phyloP scores from a whole-genome alignment of 2,797 vertebrate genomes.

The Cichlasoma orientale region DNA sequence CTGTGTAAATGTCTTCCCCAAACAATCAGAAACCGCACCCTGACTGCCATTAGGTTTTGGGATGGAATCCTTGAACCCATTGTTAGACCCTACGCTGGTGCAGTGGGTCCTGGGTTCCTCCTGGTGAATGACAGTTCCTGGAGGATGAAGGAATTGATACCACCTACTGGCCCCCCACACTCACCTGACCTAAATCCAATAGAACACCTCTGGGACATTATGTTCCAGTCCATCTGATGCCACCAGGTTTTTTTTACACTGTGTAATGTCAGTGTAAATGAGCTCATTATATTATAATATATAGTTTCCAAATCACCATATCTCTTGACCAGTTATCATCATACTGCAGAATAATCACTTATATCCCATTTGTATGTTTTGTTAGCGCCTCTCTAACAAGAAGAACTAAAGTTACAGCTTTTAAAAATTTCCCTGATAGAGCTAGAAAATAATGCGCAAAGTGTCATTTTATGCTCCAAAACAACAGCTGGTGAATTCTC shows the following conservation, averaged over 20 bases:
- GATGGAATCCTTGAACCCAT: not conserved
- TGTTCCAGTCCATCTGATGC: not conserved
- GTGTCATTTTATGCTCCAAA: constrained; percentile 6
- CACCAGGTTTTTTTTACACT: not conserved
- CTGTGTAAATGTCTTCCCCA: too few relatives aligned
- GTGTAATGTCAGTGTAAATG: not conserved
- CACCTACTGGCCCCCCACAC: not conserved
- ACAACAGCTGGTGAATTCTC: not conserved
- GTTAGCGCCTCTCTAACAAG: constrained; percentile 1
- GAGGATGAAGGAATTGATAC: not conserved
- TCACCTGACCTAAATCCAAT: not conserved
- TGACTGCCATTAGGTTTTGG: not conserved
- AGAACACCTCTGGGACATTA: not conserved
- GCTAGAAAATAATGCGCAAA: not conserved
- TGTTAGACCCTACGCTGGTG: not conserved
- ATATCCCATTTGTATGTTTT: not conserved
- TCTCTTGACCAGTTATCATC: not conserved
- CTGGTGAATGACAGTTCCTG: not conserved
- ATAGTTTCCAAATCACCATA: not conserved
- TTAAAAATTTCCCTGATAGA: constrained; percentile 1
- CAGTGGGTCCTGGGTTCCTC: not conserved
- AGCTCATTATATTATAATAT: not conserved
- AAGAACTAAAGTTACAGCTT: constrained; percentile 13
- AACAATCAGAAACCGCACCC: not conserved
- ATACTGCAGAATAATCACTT: not conserved